phyloP scores from a whole-genome alignment of 2,888 invertebrate genomes.

The Caprella mutica region DNA sequence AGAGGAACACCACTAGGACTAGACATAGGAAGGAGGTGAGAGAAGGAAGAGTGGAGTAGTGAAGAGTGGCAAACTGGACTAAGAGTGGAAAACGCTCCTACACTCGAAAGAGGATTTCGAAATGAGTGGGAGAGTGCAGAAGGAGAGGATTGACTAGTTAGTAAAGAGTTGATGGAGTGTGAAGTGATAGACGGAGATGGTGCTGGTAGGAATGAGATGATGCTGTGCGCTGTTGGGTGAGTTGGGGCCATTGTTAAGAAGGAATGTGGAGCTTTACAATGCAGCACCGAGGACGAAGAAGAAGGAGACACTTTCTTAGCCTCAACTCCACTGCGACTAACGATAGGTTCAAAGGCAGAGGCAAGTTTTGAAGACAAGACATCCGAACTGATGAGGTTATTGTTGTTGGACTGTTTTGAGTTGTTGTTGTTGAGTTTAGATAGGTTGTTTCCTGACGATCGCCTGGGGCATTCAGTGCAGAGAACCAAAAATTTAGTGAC shows the following conservation, averaged over 20 bases:
- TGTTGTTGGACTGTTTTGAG: conserved; percentile 9
- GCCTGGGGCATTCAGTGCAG: conserved; percentile 68
- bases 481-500: conserved; percentile 90
- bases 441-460: conserved; percentile 8
- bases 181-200: conserved; percentile 1
- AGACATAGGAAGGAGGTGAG: too few species aligned
- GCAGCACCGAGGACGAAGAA: not conserved
- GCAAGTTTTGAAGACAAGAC: not conserved
- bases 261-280: not conserved
- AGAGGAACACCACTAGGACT: too few species aligned
- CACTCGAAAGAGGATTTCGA: not conserved
- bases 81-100: too few species aligned
- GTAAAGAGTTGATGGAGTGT: not conserved
- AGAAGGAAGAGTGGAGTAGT: too few species aligned
- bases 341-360: conserved; percentile 4
- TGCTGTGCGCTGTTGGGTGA: conserved; percentile 1
- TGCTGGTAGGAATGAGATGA: not conserved
- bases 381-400: conserved; percentile 1
- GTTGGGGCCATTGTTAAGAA: conserved; percentile 3
- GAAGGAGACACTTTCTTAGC: not conserved
- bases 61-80: too few species aligned
- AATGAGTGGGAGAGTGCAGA: not conserved
- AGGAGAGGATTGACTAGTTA: not conserved
- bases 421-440: conserved; percentile 7
- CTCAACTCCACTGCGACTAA: not conserved